Percentiles rank a stretch among this genome's conserved stretches.
These are phyloP conservation scores for Thamnophis elegans DNA, from an alignment of 2,797 vertebrate species.

Conservation along the genomic window DNA sequence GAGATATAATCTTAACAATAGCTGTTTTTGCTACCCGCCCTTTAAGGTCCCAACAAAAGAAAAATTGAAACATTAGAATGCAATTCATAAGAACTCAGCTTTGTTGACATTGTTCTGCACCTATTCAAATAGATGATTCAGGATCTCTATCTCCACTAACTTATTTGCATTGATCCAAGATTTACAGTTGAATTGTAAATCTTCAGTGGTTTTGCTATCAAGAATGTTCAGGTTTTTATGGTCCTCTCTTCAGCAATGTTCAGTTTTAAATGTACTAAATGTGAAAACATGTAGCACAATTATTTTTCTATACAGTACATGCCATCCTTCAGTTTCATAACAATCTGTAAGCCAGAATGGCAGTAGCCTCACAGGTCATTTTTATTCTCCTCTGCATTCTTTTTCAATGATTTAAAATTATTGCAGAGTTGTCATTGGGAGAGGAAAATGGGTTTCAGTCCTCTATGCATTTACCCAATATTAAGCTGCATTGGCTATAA, in stretches of 20 bases:
- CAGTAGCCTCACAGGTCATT: background rate
- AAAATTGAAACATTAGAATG: background rate
- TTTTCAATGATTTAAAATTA: background rate
- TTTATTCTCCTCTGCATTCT: fast-evolving
- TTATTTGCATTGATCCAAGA: background rate
- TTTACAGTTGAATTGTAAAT: no score
- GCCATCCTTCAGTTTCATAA: background rate
- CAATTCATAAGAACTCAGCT: background rate
- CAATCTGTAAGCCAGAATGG: background rate
- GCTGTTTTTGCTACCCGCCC: background rate
- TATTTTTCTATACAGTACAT: background rate
- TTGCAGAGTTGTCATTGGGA: background rate
- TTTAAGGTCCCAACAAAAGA: background rate
- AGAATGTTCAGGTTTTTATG: background rate
- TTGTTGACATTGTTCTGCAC: background rate
- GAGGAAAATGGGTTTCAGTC: background rate
- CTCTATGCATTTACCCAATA: background rate
- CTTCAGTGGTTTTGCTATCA: background rate
- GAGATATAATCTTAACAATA: background rate
- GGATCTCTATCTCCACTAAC: background rate
- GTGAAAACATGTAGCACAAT: background rate
- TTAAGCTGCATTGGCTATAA: background rate
- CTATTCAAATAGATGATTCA: background rate
- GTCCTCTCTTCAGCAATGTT: background rate
- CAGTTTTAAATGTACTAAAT: background rate